Percentiles rank a stretch among this genome's conserved stretches.
phyloP scores from a whole-genome alignment of 2,888 invertebrate genomes.

The Aleiodes leptofemur region DNA sequence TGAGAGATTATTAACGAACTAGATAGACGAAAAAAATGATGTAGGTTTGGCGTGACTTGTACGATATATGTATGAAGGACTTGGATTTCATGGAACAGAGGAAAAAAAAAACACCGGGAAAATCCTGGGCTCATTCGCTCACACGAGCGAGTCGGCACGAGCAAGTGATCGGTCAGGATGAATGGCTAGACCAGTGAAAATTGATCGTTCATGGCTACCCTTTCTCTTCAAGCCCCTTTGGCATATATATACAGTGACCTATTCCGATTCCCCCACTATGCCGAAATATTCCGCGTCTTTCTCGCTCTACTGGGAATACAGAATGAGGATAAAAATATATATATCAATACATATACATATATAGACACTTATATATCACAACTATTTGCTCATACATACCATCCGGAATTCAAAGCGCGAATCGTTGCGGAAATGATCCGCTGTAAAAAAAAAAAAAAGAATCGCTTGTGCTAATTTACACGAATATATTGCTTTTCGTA shows the following conservation, averaged over 20 bases:
- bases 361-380: conserved; percentile 15
- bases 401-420: conserved; percentile 36
- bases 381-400: conserved; percentile 13
- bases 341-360: conserved; percentile 3
- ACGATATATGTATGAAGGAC: background rate
- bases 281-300: conserved; percentile 14
- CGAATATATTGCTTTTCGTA: conserved; percentile 23
- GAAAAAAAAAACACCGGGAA: conserved; percentile 9
- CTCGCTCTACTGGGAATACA: background rate
- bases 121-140: conserved; percentile 48
- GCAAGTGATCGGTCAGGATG: conserved; percentile 51
- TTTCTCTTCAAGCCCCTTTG: background rate
- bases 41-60: conserved; percentile 31
- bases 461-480: conserved; percentile 32
- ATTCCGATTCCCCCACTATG: background rate
- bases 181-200: conserved; percentile 56
- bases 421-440: conserved; percentile 28
- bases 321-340: background rate
- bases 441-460: conserved; percentile 12
- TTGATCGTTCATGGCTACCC: conserved; percentile 51
- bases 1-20: background rate
- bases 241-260: conserved; percentile 7
- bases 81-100: background rate
- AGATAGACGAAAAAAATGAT: conserved; percentile 25
- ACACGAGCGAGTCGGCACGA: conserved; percentile 44